These are phyloP conservation scores for Rhagium mordax DNA, from an alignment of 2,888 invertebrate genomes.

Conservation along the genomic window DNA sequence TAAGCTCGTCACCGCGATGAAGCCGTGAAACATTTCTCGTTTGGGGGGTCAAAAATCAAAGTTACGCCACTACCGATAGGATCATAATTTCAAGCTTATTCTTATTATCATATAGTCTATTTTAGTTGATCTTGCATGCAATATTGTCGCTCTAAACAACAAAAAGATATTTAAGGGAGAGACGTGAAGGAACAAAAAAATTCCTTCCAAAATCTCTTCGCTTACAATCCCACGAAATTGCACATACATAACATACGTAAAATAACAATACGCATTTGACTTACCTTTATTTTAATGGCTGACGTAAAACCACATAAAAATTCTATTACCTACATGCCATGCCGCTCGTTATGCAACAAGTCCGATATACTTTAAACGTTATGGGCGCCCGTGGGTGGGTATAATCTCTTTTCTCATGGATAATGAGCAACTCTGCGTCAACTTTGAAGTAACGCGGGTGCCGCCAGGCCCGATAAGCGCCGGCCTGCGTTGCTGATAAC, in stretches of 20 bases:
- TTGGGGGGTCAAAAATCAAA: no score
- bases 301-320: constrained; percentile 11
- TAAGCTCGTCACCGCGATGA: no score
- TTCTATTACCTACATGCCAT: constrained; percentile 22
- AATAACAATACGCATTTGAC: background rate
- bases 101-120: no score
- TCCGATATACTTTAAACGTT: constrained; percentile 15
- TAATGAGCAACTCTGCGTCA: constrained; percentile 15
- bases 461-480: constrained; percentile 24
- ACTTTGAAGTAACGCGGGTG: constrained; percentile 26
- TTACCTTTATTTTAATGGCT: constrained; percentile 14
- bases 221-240: background rate
- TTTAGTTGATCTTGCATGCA: no score
- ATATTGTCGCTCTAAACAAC: no score
- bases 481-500: constrained; percentile 10
- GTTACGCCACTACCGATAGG: no score
- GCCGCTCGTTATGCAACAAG: constrained; percentile 15
- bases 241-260: no score
- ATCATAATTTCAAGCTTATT: no score
- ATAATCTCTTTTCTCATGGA: constrained; percentile 22
- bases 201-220: background rate
- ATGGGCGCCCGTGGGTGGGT: constrained; percentile 1
- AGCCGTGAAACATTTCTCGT: no score
- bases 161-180: no score
- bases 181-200: no score